These are phyloP conservation scores for Andrena camellia DNA, from an alignment of 2,888 invertebrate genomes.

Conservation along the genomic window DNA sequence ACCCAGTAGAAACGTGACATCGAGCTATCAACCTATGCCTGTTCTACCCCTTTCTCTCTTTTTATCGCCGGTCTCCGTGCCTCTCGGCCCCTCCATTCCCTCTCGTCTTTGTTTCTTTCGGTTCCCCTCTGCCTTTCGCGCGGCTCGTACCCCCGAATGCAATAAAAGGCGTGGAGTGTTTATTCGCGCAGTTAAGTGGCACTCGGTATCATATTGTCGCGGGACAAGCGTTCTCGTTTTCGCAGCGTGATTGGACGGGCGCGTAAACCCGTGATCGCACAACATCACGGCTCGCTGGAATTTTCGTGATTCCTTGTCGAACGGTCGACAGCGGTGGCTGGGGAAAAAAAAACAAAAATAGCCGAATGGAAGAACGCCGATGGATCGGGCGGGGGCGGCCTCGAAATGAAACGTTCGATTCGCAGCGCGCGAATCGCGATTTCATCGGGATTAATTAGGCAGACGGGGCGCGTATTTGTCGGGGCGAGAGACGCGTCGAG, in stretches of 20 bases:
- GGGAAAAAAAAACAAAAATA: background rate
- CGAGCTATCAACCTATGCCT: slow-evolving; percentile 54
- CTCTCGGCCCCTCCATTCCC: background rate
- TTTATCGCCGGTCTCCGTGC: background rate
- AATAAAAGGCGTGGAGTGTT: slow-evolving; percentile 78
- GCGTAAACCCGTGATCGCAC: slow-evolving; percentile 16
- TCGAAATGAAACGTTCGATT: slow-evolving; percentile 10
- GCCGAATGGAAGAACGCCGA: slow-evolving; percentile 10
- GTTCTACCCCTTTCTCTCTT: slow-evolving; percentile 20
- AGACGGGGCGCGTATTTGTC: background rate
- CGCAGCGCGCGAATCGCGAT: slow-evolving; percentile 20
- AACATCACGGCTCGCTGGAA: background rate
- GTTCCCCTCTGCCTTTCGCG: slow-evolving; percentile 44
- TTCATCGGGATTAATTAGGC: slow-evolving; percentile 46
- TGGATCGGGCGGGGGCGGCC: background rate
- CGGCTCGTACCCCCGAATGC: slow-evolving; percentile 70
- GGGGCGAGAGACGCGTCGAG: background rate
- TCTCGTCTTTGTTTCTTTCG: slow-evolving; percentile 41
- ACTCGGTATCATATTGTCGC: slow-evolving; percentile 78
- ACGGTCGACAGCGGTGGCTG: background rate
- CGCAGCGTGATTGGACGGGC: slow-evolving; percentile 53
- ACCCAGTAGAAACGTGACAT: slow-evolving; percentile 68
- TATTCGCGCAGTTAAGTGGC: slow-evolving; percentile 74
- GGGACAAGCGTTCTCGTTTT: slow-evolving; percentile 68
- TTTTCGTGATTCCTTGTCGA: slow-evolving; percentile 34